A percentile compares a stretch with the other conserved stretches of the same genome.
Conservation (phyloP, 2,888 invertebrate genomes). For the Drosophila picticornis region DNA sequence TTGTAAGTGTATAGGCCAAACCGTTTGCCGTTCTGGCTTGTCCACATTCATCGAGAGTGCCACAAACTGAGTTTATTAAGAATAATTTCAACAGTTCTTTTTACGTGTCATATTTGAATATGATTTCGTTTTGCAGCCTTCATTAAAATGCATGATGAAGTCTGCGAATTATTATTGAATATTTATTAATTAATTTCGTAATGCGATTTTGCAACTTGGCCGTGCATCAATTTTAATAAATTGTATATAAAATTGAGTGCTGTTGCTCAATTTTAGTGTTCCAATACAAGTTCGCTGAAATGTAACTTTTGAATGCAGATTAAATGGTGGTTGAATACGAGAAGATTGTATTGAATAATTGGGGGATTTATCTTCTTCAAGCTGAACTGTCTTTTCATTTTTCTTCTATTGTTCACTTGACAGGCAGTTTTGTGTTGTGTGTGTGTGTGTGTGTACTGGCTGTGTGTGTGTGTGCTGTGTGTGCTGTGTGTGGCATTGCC, state of each 20-base stretch:
- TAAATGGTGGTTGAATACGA: conserved; percentile 24
- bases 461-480: background rate
- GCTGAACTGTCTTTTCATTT: conserved; percentile 7
- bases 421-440: conserved; percentile 35
- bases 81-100: background rate
- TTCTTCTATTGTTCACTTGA: conserved; percentile 13
- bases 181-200: conserved; percentile 39
- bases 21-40: background rate
- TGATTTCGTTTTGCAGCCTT: background rate
- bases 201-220: conserved; percentile 40
- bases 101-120: conserved; percentile 5
- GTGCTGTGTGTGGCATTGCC: background rate
- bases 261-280: background rate
- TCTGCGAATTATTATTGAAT: conserved; percentile 29
- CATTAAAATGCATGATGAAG: conserved; percentile 22
- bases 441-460: background rate
- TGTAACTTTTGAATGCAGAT: conserved; percentile 9
- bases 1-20: background rate
- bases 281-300: background rate
- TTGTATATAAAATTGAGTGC: conserved; percentile 19
- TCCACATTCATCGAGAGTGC: background rate
- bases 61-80: conserved; percentile 8
- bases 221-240: conserved; percentile 12
- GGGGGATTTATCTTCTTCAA: conserved; percentile 2
- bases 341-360: conserved; percentile 13